Conservation (phyloP, 2,888 invertebrate genomes). For the Luperina nickerlii region DNA sequence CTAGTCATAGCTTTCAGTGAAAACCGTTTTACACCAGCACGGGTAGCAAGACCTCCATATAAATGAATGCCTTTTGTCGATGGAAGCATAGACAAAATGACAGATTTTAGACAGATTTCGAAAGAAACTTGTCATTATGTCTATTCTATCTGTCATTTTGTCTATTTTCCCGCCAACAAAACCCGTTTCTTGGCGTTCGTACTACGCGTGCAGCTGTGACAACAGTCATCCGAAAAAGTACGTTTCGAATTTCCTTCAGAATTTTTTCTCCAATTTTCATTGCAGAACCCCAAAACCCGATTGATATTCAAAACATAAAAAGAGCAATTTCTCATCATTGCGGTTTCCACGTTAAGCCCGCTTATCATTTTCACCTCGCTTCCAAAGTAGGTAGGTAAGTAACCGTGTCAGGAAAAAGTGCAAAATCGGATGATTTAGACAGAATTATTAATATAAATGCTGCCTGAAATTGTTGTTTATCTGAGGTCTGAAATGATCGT, state of each 20-base stretch:
- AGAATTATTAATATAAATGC: constrained; percentile 17
- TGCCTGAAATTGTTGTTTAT: neutral
- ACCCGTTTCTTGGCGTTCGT: too few species aligned
- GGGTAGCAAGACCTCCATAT: too few species aligned
- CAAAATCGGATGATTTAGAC: constrained; percentile 23
- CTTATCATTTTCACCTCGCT: constrained; percentile 53
- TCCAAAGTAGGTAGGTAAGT: neutral
- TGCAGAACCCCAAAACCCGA: constrained; percentile 18
- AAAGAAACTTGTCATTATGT: too few species aligned
- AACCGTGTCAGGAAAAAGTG: constrained; percentile 29
- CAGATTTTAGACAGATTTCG: too few species aligned
- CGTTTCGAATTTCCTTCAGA: neutral
- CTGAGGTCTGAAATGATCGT: neutral
- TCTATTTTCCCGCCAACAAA: too few species aligned
- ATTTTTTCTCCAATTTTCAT: constrained; percentile 4
- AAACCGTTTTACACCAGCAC: neutral
- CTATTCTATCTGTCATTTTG: too few species aligned
- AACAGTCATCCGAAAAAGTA: neutral
- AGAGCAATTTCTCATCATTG: constrained; percentile 53
- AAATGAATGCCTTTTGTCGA: too few species aligned
- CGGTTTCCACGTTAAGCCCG: constrained; percentile 20
- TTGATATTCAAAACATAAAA: constrained; percentile 58
- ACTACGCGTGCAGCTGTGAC: neutral
- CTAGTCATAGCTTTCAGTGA: too few species aligned
- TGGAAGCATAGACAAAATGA: too few species aligned